phyloP scores from a whole-genome alignment of 2,888 invertebrate species.

The Ethmia dodecea region DNA sequence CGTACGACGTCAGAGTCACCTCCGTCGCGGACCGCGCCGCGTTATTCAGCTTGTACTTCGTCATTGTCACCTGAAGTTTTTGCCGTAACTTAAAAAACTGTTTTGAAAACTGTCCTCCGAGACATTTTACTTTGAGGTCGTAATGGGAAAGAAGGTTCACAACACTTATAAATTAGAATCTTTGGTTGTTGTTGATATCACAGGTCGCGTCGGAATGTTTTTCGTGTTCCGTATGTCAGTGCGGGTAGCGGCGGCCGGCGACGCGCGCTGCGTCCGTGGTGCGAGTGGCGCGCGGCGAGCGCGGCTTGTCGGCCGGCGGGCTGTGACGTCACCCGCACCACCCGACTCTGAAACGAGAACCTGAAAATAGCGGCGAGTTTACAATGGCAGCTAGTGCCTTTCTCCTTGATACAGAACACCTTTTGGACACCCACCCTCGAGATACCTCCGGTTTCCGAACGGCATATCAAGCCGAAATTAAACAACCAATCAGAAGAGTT shows the following conservation, averaged over 20 bases:
- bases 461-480: too few species aligned
- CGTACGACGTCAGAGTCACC: constrained; percentile 67
- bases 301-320: background rate
- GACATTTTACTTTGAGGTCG: constrained; percentile 46
- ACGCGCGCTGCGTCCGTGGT: background rate
- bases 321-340: background rate
- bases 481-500: too few species aligned
- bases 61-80: constrained; percentile 44
- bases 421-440: too few species aligned
- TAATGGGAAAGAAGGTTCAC: too few species aligned
- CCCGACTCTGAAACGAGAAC: background rate
- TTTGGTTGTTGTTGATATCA: constrained; percentile 7
- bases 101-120: constrained; percentile 53
- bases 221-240: background rate
- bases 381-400: too few species aligned
- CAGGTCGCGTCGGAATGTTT: constrained; percentile 6
- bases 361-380: too few species aligned
- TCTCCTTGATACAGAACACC: too few species aligned
- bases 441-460: too few species aligned
- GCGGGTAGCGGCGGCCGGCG: background rate
- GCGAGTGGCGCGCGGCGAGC: background rate
- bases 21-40: constrained; percentile 52
- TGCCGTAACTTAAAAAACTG: constrained; percentile 35
- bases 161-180: constrained; percentile 18
- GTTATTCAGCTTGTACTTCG: constrained; percentile 76